Conservation (phyloP, 2,888 invertebrate species). For the Caenorhabditis sp. region DNA sequence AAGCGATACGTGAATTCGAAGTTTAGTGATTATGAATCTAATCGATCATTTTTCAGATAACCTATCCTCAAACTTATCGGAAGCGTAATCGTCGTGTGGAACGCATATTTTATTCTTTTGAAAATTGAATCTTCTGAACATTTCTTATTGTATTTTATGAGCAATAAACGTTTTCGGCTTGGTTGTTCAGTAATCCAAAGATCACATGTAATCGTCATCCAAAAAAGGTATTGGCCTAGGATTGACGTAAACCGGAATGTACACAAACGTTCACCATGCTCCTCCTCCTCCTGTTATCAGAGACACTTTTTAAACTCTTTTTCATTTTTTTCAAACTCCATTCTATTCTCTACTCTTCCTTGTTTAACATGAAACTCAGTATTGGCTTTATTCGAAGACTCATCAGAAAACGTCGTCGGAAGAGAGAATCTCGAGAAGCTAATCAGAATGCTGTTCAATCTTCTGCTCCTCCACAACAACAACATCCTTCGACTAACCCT, state of each 20-base stretch:
- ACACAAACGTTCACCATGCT: constrained; percentile 10
- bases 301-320: constrained; percentile 33
- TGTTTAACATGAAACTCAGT: neutral
- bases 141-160: too few species aligned
- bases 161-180: too few species aligned
- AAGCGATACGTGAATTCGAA: too few species aligned
- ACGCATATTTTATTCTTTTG: too few species aligned
- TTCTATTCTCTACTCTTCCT: constrained; percentile 8
- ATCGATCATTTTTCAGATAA: too few species aligned
- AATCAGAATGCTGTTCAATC: constrained; percentile 9
- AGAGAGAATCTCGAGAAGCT: constrained; percentile 27
- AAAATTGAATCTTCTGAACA: too few species aligned
- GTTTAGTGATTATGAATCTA: too few species aligned
- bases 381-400: constrained; percentile 31
- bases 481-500: neutral
- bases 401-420: constrained; percentile 25
- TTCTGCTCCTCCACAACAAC: constrained; percentile 2
- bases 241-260: constrained; percentile 24
- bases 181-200: neutral
- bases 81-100: too few species aligned
- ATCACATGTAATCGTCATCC: neutral
- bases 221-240: neutral
- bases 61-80: too few species aligned
- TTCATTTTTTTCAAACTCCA: constrained; percentile 5
- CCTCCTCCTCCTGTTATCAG: constrained; percentile 17